Percentiles rank a stretch among this genome's conserved stretches.
phyloP scores from a whole-genome alignment of 2,888 invertebrate species.

The Papilio elwesi region DNA sequence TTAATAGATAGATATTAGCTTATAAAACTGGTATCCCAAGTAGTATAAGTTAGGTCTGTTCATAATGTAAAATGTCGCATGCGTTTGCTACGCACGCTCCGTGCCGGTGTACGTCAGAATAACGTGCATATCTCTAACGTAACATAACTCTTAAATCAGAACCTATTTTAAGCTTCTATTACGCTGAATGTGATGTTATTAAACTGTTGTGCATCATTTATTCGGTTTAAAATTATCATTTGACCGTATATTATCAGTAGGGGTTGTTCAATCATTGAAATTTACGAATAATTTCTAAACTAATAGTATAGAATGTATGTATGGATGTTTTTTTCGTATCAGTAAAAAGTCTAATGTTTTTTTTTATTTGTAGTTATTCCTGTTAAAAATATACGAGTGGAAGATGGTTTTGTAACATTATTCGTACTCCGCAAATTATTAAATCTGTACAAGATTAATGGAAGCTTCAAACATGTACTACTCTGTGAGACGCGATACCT shows the following conservation, averaged over 20 bases:
- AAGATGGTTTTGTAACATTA: neutral
- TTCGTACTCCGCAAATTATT: neutral
- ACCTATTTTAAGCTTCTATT: slow-evolving; percentile 1
- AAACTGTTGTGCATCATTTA: no score
- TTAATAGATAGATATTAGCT: slow-evolving; percentile 21
- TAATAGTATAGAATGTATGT: no score
- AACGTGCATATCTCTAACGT: slow-evolving; percentile 12
- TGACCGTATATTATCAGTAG: no score
- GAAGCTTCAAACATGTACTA: slow-evolving; percentile 1
- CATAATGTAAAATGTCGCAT: slow-evolving; percentile 18
- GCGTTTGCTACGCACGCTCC: slow-evolving; percentile 19
- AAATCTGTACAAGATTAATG: neutral
- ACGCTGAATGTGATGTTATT: neutral
- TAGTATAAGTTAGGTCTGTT: neutral
- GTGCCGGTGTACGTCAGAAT: slow-evolving; percentile 12
- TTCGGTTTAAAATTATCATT: no score
- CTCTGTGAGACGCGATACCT: slow-evolving; percentile 4
- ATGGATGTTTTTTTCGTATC: no score
- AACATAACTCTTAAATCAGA: neutral
- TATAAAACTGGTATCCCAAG: neutral
- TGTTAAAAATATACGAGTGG: neutral
- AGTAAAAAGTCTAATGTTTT: no score
- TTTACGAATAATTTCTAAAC: no score
- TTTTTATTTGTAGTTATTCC: no score
- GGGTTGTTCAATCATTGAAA: no score